These are phyloP conservation scores for Opisthocomus hoazin DNA, from an alignment of 2,113 vertebrate genomes.

Conservation along the genomic window DNA sequence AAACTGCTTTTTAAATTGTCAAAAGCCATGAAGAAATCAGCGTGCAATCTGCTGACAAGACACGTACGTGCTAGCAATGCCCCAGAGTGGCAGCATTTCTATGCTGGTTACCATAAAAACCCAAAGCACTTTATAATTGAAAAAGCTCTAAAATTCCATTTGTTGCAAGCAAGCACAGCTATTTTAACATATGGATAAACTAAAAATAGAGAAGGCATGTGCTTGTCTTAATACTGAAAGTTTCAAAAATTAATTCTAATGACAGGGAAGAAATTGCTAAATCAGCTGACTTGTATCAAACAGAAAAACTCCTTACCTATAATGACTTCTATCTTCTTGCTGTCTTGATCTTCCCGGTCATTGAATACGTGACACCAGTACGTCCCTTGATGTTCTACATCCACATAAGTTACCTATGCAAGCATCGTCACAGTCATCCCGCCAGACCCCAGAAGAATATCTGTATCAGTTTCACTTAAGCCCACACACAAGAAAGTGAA, in stretches of 20 bases:
- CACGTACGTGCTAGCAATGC: not conserved
- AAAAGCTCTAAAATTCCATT: not conserved
- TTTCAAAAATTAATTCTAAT: not conserved
- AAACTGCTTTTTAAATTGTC: not conserved
- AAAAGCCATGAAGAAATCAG: not conserved
- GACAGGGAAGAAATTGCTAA: not conserved
- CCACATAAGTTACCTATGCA: constrained; percentile 73
- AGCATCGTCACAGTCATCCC: not conserved
- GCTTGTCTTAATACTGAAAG: not conserved
- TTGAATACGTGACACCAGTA: constrained; percentile 88
- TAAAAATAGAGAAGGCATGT: not conserved
- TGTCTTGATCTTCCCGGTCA: constrained; percentile 80
- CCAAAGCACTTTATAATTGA: not conserved
- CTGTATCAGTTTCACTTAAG: not conserved
- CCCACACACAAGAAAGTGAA: not conserved
- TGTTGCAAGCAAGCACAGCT: not conserved
- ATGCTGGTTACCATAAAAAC: not conserved
- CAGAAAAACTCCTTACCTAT: constrained; percentile 72
- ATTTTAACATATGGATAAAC: not conserved
- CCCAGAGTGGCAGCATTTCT: not conserved
- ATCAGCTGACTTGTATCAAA: not conserved
- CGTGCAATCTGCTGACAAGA: not conserved
- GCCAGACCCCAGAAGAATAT: not conserved
- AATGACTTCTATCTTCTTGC: constrained; percentile 75
- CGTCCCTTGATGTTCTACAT: constrained; percentile 79